phyloP scores from a whole-genome alignment of 2,113 vertebrate species.

The Pseudorectes ferrugineus region DNA sequence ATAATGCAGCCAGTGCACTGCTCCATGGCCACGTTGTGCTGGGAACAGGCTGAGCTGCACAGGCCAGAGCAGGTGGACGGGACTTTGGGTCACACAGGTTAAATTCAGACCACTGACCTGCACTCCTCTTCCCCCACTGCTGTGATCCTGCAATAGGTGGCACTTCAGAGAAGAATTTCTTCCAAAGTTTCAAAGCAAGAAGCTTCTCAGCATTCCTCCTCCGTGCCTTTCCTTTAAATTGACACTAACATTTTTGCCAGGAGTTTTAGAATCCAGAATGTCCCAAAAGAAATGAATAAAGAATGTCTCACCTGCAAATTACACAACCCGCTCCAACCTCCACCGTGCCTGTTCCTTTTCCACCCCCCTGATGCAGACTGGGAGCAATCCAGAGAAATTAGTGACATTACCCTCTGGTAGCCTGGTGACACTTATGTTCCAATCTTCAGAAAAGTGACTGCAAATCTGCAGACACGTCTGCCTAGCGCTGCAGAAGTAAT shows the following conservation, averaged over 20 bases:
- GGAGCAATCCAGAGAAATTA: slow-evolving; percentile 24
- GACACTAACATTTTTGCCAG: background rate
- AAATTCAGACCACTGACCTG: background rate
- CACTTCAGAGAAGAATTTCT: background rate
- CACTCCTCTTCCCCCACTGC: fast-evolving
- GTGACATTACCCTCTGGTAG: slow-evolving; percentile 13
- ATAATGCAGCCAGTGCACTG: fast-evolving
- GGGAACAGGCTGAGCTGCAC: background rate
- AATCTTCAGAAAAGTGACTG: background rate
- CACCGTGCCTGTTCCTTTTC: background rate
- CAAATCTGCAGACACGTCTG: background rate
- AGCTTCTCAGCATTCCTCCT: background rate
- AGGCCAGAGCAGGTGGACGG: fast-evolving
- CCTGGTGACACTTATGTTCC: background rate
- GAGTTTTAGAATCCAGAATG: background rate
- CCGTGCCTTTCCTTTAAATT: background rate
- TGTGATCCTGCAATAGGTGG: background rate
- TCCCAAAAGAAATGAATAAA: background rate
- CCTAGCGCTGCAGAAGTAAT: background rate
- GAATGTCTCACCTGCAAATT: background rate
- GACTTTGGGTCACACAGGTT: background rate
- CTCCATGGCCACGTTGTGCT: fast-evolving
- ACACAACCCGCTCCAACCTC: background rate
- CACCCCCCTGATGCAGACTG: background rate
- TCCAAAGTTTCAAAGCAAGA: background rate